Evolutionary conservation across 2,113 vertebrate species (phyloP).

Genomic region (Saguinus midas): DNA sequence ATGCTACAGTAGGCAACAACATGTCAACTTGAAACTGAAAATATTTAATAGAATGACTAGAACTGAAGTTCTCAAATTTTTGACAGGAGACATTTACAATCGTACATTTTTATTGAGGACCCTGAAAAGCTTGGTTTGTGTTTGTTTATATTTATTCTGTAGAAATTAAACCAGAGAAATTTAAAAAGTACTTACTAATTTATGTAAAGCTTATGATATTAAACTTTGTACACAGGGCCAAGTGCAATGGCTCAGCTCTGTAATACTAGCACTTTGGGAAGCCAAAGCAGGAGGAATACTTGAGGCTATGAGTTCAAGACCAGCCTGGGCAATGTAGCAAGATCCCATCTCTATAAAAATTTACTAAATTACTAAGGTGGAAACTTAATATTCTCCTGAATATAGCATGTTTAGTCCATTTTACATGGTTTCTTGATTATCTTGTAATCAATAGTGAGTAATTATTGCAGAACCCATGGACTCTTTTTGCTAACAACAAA

Average conservation of each 20-base stretch:
- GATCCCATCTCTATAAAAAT: no score
- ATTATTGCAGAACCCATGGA: slow-evolving; percentile 74
- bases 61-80: neutral
- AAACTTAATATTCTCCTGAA: slow-evolving; percentile 45
- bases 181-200: neutral
- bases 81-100: neutral
- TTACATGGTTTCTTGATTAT: slow-evolving; percentile 30
- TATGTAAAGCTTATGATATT: neutral
- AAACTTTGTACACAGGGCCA: neutral
- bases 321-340: no score
- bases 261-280: no score
- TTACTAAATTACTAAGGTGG: slow-evolving; percentile 19
- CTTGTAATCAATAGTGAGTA: slow-evolving; percentile 61
- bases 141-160: neutral
- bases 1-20: neutral
- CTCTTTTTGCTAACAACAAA: slow-evolving; percentile 73
- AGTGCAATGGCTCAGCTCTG: no score
- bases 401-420: slow-evolving; percentile 23
- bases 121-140: neutral
- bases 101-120: neutral
- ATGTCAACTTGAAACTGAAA: neutral
- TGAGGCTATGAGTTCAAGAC: no score
- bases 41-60: neutral
- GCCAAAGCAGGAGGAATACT: no score
- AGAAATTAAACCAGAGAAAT: neutral